These are phyloP conservation scores for Salmo trutta DNA, from an alignment of 2,797 vertebrate genomes.

Conservation along the genomic window DNA sequence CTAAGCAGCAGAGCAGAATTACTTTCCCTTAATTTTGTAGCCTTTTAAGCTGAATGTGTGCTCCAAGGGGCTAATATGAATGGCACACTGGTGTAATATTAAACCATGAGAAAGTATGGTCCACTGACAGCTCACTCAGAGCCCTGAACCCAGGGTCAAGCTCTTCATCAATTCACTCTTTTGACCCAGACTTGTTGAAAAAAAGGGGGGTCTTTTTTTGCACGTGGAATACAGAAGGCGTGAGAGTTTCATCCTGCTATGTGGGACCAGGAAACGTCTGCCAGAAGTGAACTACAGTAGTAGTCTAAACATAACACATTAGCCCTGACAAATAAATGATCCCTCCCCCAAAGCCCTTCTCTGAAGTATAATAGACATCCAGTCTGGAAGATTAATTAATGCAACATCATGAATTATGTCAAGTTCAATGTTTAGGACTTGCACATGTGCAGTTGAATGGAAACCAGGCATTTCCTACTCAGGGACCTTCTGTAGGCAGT, in stretches of 20 bases:
- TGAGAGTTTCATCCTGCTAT: constrained; percentile 33
- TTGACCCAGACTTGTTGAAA: constrained; percentile 45
- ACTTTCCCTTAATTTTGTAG: constrained; percentile 58
- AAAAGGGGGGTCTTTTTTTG: constrained; percentile 13
- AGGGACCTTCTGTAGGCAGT: constrained; percentile 19
- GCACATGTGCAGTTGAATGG: constrained; percentile 38
- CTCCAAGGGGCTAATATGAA: constrained; percentile 51
- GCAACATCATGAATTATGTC: constrained; percentile 44
- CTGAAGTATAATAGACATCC: constrained; percentile 42
- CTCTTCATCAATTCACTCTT: constrained; percentile 61
- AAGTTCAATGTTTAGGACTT: constrained; percentile 29
- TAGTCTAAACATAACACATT: constrained; percentile 36
- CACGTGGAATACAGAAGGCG: background rate
- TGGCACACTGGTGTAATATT: constrained; percentile 22
- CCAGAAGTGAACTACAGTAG: constrained; percentile 27
- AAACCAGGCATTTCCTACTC: constrained; percentile 24
- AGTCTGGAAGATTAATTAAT: constrained; percentile 36
- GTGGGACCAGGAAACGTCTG: constrained; percentile 43
- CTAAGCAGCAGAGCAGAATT: constrained; percentile 49
- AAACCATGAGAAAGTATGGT: constrained; percentile 20
- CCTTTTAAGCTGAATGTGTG: constrained; percentile 54
- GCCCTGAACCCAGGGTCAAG: constrained; percentile 59
- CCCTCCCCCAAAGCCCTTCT: constrained; percentile 46
- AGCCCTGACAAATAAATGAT: constrained; percentile 27
- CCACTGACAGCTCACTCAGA: constrained; percentile 42